phyloP scores from a whole-genome alignment of 2,888 invertebrate genomes.

The Leptinotarsa juncta region DNA sequence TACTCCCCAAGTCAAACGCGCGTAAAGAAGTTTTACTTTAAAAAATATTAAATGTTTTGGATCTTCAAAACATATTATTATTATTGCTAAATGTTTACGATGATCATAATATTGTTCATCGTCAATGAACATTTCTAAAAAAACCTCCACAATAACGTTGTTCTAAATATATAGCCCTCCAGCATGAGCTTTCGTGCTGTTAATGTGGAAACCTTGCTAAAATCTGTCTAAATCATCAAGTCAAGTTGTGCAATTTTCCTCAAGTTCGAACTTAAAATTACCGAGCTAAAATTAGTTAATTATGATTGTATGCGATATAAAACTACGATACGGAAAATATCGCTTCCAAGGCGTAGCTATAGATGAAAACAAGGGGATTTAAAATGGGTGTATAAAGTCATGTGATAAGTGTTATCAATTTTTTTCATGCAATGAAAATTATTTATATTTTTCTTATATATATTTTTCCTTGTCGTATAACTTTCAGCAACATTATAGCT shows the following conservation, averaged over 20 bases:
- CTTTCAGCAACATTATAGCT: too few relatives aligned
- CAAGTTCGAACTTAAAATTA: background rate
- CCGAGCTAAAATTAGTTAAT: background rate
- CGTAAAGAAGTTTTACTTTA: too few relatives aligned
- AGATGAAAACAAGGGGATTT: background rate
- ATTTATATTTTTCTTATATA: too few relatives aligned
- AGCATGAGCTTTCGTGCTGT: background rate
- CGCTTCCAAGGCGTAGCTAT: background rate
- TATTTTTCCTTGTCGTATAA: too few relatives aligned
- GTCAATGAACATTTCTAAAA: background rate
- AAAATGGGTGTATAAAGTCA: background rate
- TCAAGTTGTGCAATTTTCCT: constrained; percentile 10
- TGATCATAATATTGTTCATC: background rate
- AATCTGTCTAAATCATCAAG: constrained; percentile 1
- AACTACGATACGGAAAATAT: background rate
- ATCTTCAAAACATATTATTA: too few relatives aligned
- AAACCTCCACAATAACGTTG: background rate
- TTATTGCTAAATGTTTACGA: too few relatives aligned
- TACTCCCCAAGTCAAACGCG: too few relatives aligned
- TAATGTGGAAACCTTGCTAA: background rate
- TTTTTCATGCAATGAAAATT: too few relatives aligned
- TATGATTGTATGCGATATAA: background rate
- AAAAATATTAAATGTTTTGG: too few relatives aligned
- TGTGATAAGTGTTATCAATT: too few relatives aligned
- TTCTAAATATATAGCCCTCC: background rate